Percentiles rank a stretch among this genome's conserved stretches.
phyloP scores from a whole-genome alignment of 2,797 vertebrate genomes.

The Eptatretus atami region DNA sequence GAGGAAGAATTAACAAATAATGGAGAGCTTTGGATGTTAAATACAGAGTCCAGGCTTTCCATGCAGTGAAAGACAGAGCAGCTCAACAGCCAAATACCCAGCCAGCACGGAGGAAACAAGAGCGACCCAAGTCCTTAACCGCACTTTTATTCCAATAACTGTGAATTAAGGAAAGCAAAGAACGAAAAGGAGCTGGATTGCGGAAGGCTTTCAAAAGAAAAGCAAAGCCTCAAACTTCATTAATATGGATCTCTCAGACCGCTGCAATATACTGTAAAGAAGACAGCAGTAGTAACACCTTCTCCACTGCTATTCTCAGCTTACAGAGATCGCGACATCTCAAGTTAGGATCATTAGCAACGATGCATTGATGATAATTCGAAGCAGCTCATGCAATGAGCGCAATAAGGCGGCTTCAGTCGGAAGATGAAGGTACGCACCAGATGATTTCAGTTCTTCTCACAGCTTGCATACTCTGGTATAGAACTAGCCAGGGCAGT shows the following conservation, averaged over 20 bases:
- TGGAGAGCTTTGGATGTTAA: too few species aligned
- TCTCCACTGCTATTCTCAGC: slow-evolving; percentile 32
- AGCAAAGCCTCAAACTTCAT: slow-evolving; percentile 39
- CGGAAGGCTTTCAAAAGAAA: slow-evolving; percentile 20
- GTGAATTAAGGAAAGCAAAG: slow-evolving; percentile 64
- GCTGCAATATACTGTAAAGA: slow-evolving; percentile 70
- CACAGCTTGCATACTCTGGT: neutral
- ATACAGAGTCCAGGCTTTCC: too few species aligned
- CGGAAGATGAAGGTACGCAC: slow-evolving; percentile 31
- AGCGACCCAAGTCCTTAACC: too few species aligned
- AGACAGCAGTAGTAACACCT: slow-evolving; percentile 66
- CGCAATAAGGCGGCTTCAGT: slow-evolving; percentile 45
- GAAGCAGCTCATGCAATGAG: slow-evolving; percentile 97
- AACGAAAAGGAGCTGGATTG: slow-evolving; percentile 54
- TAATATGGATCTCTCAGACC: slow-evolving; percentile 62
- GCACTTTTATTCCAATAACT: slow-evolving; percentile 37
- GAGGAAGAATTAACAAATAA: too few species aligned
- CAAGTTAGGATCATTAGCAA: slow-evolving; percentile 34
- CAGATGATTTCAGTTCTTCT: slow-evolving; percentile 16
- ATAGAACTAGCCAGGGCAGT: slow-evolving; percentile 20
- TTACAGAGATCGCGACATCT: slow-evolving; percentile 11
- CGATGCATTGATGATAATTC: slow-evolving; percentile 89
- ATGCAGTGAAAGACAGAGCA: too few species aligned
- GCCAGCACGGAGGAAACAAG: too few species aligned
- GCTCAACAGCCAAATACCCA: too few species aligned